These are phyloP conservation scores for Platycercus adscitus DNA, from an alignment of 2,113 vertebrate species.

Conservation along the genomic window DNA sequence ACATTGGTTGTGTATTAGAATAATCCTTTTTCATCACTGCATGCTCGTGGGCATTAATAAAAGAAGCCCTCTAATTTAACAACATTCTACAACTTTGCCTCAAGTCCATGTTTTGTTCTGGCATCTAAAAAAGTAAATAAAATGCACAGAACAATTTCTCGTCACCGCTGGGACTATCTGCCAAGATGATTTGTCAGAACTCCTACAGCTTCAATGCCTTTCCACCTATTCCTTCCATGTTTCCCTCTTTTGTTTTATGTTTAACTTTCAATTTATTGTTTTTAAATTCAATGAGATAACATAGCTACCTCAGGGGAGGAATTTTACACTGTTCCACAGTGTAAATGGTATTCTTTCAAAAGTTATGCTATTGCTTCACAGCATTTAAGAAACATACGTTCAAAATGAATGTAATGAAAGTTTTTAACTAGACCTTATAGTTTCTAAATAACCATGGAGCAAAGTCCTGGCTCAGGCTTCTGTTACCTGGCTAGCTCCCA, in stretches of 20 bases:
- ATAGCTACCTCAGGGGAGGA: neutral
- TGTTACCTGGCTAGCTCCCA: neutral
- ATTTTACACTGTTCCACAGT: neutral
- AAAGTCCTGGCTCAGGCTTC: neutral
- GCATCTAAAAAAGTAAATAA: neutral
- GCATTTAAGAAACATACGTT: neutral
- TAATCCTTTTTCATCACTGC: neutral
- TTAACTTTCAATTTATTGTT: neutral
- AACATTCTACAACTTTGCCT: neutral
- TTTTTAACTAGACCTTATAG: neutral
- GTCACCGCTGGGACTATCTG: neutral
- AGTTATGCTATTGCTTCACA: neutral
- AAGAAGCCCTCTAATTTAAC: neutral
- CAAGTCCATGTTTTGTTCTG: neutral
- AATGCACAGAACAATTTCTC: neutral
- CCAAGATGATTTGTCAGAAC: slow-evolving; percentile 3
- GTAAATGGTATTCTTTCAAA: neutral
- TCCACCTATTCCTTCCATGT: neutral
- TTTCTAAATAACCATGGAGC: neutral
- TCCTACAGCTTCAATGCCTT: neutral
- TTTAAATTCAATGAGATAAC: slow-evolving; percentile 1
- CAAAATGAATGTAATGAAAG: neutral
- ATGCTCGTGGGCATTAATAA: neutral
- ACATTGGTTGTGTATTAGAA: neutral
- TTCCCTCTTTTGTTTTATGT: neutral